Conservation (phyloP, 2,113 vertebrate genomes). For the Apus apus region DNA sequence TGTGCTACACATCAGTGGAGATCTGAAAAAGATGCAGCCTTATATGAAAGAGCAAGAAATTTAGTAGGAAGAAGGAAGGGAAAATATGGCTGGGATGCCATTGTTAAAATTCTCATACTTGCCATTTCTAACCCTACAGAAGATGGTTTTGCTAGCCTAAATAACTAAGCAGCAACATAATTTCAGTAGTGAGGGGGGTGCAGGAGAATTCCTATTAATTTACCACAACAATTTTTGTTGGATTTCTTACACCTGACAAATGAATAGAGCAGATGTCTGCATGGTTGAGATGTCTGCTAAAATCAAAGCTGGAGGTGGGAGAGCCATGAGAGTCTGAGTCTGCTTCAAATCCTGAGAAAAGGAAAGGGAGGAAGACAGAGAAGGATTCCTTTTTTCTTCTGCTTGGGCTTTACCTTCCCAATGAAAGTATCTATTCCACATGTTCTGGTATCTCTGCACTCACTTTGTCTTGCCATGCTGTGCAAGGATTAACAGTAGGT, state of each 20-base stretch:
- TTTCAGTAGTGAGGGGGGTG: background rate
- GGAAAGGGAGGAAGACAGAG: background rate
- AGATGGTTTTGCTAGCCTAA: background rate
- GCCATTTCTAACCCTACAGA: background rate
- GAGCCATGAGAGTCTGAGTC: background rate
- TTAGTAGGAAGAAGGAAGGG: background rate
- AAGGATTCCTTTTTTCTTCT: background rate
- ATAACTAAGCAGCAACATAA: background rate
- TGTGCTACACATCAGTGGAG: background rate
- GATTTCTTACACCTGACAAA: slow-evolving; percentile 10
- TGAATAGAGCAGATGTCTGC: background rate
- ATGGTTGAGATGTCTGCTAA: background rate
- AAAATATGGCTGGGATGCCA: background rate
- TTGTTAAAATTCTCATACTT: background rate
- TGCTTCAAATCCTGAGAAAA: background rate
- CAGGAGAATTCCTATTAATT: background rate
- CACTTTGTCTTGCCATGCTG: accelerated
- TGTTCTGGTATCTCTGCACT: background rate
- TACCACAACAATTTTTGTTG: background rate
- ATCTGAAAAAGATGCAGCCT: background rate
- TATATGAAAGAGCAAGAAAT: background rate
- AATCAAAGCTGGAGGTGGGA: background rate
- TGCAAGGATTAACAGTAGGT: background rate
- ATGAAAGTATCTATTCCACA: background rate
- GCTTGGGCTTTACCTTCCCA: background rate